These are phyloP conservation scores for Scaptomyza pallida DNA, from an alignment of 1,140 invertebrate genomes.

Conservation along the genomic window DNA sequence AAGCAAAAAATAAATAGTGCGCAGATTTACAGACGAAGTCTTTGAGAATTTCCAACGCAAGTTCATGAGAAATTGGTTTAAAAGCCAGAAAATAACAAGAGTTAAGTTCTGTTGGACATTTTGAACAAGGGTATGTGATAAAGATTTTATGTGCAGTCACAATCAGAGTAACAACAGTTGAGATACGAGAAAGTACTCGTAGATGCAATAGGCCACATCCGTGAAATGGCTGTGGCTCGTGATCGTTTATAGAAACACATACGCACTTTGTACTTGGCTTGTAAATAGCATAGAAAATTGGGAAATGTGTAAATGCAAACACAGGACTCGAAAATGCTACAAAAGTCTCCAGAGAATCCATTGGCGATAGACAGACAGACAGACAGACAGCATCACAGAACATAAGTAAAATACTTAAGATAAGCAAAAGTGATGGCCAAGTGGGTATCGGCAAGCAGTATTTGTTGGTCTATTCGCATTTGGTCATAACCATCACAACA, in stretches of 20 bases:
- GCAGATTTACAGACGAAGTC: constrained; percentile 25
- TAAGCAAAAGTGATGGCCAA: constrained; percentile 75
- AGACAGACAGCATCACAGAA: constrained; percentile 45
- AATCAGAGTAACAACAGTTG: constrained; percentile 26
- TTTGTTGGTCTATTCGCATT: constrained; percentile 13
- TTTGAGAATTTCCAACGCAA: not conserved
- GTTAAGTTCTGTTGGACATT: constrained; percentile 2
- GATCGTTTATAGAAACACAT: constrained; percentile 40
- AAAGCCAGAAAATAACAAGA: constrained; percentile 12
- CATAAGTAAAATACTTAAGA: constrained; percentile 82
- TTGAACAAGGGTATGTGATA: not conserved
- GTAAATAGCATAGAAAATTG: constrained; percentile 53
- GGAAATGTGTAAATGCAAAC: constrained; percentile 66
- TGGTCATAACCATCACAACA: constrained; percentile 57
- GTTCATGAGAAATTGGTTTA: constrained; percentile 1
- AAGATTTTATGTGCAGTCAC: constrained; percentile 26
- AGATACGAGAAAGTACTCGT: constrained; percentile 9
- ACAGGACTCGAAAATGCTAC: constrained; percentile 38
- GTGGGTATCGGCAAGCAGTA: constrained; percentile 28
- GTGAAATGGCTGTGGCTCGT: constrained; percentile 28
- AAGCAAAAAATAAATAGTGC: constrained; percentile 22
- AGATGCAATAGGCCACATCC: not conserved
- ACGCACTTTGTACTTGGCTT: constrained; percentile 8
- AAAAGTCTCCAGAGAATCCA: constrained; percentile 43
- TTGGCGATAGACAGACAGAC: constrained; percentile 40